Evolutionary conservation across 2,888 invertebrate genomes (phyloP).

Genomic region (Fragum fragum): DNA sequence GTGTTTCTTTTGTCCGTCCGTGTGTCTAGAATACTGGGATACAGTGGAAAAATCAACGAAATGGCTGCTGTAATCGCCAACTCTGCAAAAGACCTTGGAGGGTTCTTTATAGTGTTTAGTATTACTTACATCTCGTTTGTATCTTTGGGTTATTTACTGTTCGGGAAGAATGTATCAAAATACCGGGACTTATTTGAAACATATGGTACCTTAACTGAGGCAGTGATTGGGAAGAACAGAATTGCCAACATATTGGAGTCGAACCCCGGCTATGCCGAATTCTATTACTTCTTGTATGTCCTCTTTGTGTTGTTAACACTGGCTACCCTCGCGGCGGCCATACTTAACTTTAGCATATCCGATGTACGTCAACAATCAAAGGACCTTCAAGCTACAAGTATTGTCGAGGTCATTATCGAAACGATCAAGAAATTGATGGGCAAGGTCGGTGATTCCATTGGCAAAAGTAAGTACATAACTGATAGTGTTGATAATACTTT

Average conservation of each 20-base stretch:
- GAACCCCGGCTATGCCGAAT: slow-evolving; percentile 73
- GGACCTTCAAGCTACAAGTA: slow-evolving; percentile 53
- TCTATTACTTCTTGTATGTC: slow-evolving; percentile 75
- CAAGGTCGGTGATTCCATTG: slow-evolving; percentile 2
- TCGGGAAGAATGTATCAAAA: slow-evolving; percentile 78
- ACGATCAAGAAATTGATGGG: slow-evolving; percentile 11
- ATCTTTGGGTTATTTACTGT: slow-evolving; percentile 82
- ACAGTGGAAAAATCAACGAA: slow-evolving; percentile 87
- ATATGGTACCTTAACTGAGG: slow-evolving; percentile 85
- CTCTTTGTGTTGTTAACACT: slow-evolving; percentile 77
- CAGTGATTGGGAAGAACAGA: slow-evolving; percentile 76
- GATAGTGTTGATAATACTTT: too few species aligned
- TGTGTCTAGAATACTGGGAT: slow-evolving; percentile 85
- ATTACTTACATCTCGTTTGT: slow-evolving; percentile 83
- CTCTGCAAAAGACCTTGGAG: slow-evolving; percentile 85
- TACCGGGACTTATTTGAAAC: slow-evolving; percentile 84
- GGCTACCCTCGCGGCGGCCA: slow-evolving; percentile 77
- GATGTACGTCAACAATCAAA: slow-evolving; percentile 59
- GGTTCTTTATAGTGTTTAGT: slow-evolving; percentile 87
- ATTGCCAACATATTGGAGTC: slow-evolving; percentile 66
- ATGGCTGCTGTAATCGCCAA: slow-evolving; percentile 86
- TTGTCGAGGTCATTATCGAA: slow-evolving; percentile 57
- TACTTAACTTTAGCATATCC: slow-evolving; percentile 76
- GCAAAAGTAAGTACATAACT: slow-evolving; percentile 23
- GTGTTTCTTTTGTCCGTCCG: slow-evolving; percentile 75